Percentiles rank a stretch among this genome's conserved stretches.
These are phyloP conservation scores for Syngnathus scovelli DNA, from an alignment of 2,113 vertebrate species.

Conservation along the genomic window DNA sequence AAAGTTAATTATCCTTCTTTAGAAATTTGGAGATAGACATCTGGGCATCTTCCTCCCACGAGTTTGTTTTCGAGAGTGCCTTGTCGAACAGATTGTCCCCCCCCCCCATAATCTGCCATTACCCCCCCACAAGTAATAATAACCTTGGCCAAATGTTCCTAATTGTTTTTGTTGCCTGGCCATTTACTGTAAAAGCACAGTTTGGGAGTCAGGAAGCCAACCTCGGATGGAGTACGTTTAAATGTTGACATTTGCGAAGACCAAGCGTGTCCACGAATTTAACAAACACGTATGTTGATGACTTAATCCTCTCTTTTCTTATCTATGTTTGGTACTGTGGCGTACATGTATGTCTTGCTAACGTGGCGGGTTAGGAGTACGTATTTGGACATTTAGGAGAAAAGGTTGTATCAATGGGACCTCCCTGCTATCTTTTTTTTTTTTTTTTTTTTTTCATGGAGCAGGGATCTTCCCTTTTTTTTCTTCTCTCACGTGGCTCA, in stretches of 20 bases:
- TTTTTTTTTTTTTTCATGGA: constrained; percentile 14
- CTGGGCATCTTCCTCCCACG: background rate
- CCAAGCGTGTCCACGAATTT: background rate
- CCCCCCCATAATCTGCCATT: background rate
- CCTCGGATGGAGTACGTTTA: background rate
- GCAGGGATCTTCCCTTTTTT: constrained; percentile 18
- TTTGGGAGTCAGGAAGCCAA: background rate
- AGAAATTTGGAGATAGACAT: background rate
- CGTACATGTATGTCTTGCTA: constrained; percentile 49
- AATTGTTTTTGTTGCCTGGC: background rate
- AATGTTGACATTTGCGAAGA: background rate
- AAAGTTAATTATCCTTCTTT: too few species aligned
- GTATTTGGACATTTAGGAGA: constrained; percentile 13
- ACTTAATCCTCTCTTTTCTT: constrained; percentile 50
- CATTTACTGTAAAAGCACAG: background rate
- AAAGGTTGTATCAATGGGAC: constrained; percentile 16
- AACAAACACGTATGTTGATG: background rate
- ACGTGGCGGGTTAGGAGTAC: background rate
- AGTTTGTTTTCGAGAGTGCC: background rate
- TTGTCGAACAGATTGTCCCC: background rate
- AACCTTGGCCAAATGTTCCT: too few species aligned
- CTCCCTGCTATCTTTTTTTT: constrained; percentile 24
- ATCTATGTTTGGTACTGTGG: constrained; percentile 52
- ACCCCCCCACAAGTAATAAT: background rate
- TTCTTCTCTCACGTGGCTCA: constrained; percentile 18